These are phyloP conservation scores for Eristalinus aeneus DNA, from an alignment of 2,888 invertebrate genomes.

Conservation along the genomic window DNA sequence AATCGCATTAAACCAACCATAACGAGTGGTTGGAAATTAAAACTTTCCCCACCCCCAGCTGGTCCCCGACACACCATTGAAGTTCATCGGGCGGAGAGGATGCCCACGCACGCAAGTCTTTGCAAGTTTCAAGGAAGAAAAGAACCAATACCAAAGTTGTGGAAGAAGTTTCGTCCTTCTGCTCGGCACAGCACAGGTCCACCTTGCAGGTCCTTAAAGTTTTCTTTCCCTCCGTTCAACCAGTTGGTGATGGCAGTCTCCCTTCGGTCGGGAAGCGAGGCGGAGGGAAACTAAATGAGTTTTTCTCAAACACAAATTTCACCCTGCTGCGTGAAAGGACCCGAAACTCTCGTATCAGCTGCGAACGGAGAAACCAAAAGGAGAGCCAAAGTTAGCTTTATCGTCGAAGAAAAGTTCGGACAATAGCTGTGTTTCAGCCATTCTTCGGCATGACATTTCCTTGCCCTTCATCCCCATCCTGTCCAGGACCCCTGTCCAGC, in stretches of 20 bases:
- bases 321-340: slow-evolving; percentile 15
- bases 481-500: background rate
- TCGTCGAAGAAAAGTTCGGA: slow-evolving; percentile 64
- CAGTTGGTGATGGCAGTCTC: background rate
- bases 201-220: slow-evolving; percentile 48
- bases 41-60: slow-evolving; percentile 34
- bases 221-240: slow-evolving; percentile 26
- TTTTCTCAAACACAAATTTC: slow-evolving; percentile 62
- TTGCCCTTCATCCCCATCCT: slow-evolving; percentile 4
- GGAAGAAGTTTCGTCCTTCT: slow-evolving; percentile 46
- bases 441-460: slow-evolving; percentile 67
- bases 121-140: background rate
- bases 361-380: slow-evolving; percentile 36
- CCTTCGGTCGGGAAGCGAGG: background rate
- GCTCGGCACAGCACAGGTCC: background rate
- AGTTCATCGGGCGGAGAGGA: slow-evolving; percentile 34
- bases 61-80: background rate
- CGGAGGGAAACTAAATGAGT: slow-evolving; percentile 57
- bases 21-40: slow-evolving; percentile 62
- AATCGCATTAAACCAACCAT: slow-evolving; percentile 67
- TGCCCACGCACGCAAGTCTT: background rate
- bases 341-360: slow-evolving; percentile 64
- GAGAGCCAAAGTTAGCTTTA: slow-evolving; percentile 56
- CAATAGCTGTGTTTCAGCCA: slow-evolving; percentile 69
- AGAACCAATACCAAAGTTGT: slow-evolving; percentile 44